phyloP scores from a whole-genome alignment of 2,113 vertebrate species.

The Notechis scutatus region DNA sequence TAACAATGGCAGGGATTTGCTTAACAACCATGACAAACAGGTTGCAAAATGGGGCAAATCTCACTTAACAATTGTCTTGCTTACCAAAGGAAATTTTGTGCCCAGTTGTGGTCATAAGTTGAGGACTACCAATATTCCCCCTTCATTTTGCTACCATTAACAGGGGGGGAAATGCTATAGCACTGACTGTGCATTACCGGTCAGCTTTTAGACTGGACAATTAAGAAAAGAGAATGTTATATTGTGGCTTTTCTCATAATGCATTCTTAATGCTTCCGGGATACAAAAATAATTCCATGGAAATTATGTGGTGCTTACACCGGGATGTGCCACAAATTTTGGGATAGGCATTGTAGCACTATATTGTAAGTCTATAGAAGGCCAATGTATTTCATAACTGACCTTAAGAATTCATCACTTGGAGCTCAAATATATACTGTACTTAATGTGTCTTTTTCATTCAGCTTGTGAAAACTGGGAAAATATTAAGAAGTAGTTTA shows the following conservation, averaged over 20 bases:
- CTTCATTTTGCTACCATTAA: not conserved
- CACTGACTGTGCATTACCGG: not conserved
- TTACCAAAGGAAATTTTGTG: not conserved
- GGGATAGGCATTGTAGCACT: not conserved
- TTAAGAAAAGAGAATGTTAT: not conserved
- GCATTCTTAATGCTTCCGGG: not conserved
- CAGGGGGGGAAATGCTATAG: accelerated
- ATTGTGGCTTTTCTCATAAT: not conserved
- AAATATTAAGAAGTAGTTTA: not conserved
- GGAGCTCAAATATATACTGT: not conserved
- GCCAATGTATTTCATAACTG: not conserved
- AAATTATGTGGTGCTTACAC: not conserved
- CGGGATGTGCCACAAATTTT: not conserved
- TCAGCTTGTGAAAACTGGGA: not conserved
- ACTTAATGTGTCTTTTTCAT: not conserved
- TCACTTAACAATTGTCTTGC: not conserved
- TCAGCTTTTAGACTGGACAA: not conserved
- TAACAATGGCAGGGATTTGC: not conserved
- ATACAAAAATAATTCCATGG: not conserved
- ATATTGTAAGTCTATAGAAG: not conserved
- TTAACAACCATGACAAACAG: not conserved
- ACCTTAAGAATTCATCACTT: not conserved
- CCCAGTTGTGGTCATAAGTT: not conserved
- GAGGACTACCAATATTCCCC: not conserved
- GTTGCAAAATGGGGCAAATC: too few species aligned